phyloP scores from a whole-genome alignment of 2,888 invertebrate genomes.

The Nebria brevicollis region DNA sequence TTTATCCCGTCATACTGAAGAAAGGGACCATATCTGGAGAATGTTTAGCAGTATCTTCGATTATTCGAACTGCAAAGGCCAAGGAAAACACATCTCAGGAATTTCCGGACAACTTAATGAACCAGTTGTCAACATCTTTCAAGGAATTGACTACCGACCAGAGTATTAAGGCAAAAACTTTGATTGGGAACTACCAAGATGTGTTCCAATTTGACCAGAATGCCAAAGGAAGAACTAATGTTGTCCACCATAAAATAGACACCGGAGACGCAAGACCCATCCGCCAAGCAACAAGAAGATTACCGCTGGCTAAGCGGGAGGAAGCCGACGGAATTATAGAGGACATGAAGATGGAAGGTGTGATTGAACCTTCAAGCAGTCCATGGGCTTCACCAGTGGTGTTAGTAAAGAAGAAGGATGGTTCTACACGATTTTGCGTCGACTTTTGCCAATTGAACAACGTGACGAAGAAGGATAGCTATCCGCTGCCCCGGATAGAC shows the following conservation, averaged over 20 bases:
- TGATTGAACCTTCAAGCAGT: conserved; percentile 12
- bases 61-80: not conserved
- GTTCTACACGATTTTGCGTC: conserved; percentile 45
- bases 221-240: not conserved
- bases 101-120: too few relatives aligned
- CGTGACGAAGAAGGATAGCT: not conserved
- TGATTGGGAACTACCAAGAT: conserved; percentile 15
- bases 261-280: conserved; percentile 15
- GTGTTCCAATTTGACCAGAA: not conserved
- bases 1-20: conserved; percentile 9
- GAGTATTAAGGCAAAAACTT: not conserved
- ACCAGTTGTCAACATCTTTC: too few relatives aligned
- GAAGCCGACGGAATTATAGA: conserved; percentile 5
- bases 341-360: conserved; percentile 2
- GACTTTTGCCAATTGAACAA: conserved; percentile 6
- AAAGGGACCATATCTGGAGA: not conserved
- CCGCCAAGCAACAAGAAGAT: not conserved
- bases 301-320: conserved; percentile 15
- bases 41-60: not conserved
- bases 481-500: too few relatives aligned
- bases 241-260: conserved; percentile 8
- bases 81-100: not conserved
- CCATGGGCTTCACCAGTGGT: conserved; percentile 40
- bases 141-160: not conserved
- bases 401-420: conserved; percentile 42